A percentile compares a stretch with the other conserved stretches of the same genome.
Evolutionary conservation across 1,140 invertebrate genomes (phyloP).

Genomic region (Probaryconus sp.): DNA sequence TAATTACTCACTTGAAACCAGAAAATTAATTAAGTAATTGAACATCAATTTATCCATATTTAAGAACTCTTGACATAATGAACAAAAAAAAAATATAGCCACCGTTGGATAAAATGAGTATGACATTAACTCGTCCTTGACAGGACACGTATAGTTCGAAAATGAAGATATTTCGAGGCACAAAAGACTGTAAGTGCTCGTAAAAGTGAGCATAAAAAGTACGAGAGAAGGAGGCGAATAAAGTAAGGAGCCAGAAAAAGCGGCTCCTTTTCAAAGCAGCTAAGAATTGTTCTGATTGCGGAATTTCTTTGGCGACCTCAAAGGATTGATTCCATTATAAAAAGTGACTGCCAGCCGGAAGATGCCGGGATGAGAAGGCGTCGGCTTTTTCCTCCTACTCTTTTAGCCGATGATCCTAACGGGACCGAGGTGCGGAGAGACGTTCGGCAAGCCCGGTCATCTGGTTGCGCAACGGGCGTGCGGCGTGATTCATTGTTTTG

Average conservation of each 20-base stretch:
- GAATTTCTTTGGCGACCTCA: slow-evolving; percentile 24
- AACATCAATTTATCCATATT: too few relatives aligned
- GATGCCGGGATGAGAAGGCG: slow-evolving; percentile 35
- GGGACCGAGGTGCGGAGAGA: slow-evolving; percentile 43
- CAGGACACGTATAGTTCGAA: too few relatives aligned
- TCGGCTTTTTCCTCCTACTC: slow-evolving; percentile 52
- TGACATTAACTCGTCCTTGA: too few relatives aligned
- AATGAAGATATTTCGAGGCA: slow-evolving; percentile 15
- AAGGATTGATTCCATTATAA: slow-evolving; percentile 22
- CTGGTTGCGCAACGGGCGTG: slow-evolving; percentile 49
- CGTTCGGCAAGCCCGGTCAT: slow-evolving; percentile 52
- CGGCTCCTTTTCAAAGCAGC: too few relatives aligned
- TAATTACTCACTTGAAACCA: too few relatives aligned
- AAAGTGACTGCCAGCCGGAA: slow-evolving; percentile 32
- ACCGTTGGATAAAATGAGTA: too few relatives aligned
- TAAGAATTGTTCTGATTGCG: too few relatives aligned
- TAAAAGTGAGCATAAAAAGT: slow-evolving; percentile 4
- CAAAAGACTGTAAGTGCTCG: slow-evolving; percentile 4
- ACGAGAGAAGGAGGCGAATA: slow-evolving; percentile 17
- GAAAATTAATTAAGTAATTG: too few relatives aligned
- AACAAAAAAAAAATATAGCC: too few relatives aligned
- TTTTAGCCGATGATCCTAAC: slow-evolving; percentile 50
- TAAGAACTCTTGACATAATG: too few relatives aligned
- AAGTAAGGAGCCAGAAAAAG: background rate
- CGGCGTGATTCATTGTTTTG: slow-evolving; percentile 56